Conservation (phyloP, 2,797 vertebrate genomes). For the Periparus ater region DNA sequence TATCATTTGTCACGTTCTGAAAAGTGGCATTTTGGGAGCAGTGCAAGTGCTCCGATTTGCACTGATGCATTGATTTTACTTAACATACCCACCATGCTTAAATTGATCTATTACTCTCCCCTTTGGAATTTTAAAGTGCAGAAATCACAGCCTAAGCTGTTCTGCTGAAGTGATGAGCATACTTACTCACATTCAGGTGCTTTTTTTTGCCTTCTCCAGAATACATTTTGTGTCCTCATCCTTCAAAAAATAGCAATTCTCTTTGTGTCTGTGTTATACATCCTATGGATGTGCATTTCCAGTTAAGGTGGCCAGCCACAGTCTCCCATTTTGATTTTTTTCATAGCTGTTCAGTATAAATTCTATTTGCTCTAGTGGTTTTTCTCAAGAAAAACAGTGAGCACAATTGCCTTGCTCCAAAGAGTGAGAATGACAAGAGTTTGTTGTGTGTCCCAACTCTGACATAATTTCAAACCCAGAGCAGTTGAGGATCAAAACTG, state of each 20-base stretch:
- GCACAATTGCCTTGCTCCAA: neutral
- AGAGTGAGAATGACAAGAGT: neutral
- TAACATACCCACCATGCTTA: neutral
- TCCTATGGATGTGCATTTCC: neutral
- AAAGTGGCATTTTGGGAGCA: neutral
- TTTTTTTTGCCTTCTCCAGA: neutral
- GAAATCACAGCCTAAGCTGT: neutral
- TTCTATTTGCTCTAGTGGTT: neutral
- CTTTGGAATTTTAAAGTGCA: neutral
- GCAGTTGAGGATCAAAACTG: neutral
- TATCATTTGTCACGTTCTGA: neutral
- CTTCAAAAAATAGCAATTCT: neutral
- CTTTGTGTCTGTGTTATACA: neutral
- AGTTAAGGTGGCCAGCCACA: neutral
- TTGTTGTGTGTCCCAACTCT: neutral
- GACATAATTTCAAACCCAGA: neutral
- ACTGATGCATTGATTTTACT: neutral
- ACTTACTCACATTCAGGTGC: neutral
- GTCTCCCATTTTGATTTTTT: neutral
- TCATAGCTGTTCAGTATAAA: neutral
- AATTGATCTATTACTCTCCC: neutral
- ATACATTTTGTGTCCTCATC: neutral
- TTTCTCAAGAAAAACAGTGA: neutral
- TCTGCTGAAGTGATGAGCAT: neutral
- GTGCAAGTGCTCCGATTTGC: neutral